Base-by-base conservation (phyloP, 1,140 invertebrate species). In the Drosophila leontia region DNA sequence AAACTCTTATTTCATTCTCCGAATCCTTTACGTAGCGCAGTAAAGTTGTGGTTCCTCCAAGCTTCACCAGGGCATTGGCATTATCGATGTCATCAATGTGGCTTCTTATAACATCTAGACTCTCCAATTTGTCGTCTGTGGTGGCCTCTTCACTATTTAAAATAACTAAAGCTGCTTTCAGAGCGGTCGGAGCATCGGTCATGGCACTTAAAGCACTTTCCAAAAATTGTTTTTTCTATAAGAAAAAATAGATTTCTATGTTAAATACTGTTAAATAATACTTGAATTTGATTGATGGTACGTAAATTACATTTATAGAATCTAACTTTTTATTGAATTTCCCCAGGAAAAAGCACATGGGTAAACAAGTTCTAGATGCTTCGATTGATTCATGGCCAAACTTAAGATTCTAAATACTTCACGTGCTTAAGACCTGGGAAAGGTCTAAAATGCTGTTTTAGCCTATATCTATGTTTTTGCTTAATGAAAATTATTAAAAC, bases 11-110 rank as follows among this genome's bases (percentile, higher is more conserved):
- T 9, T 74, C 69, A 5, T 0, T 23, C 12, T 83, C 53, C 3
- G 60, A 47, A 47, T 55, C 23, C 23, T 39, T 48, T 19, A 88
- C 57, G 9, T 57, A 83, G 9, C 61, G 65, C 7, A 74, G 62
- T 26, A 86, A 7, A 0, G 53, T 41, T 13, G 23, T 29, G 8
- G 61, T 65, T n/a, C 80, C 84, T 13, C 84, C 83, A 3, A 69
- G 29, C 53, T 86, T 86, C 0, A 88, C 84, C 53, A 86, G 63
- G 0, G 84, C 62, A 19, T 83, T 86, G 7, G 83, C 83, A 42
- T 69, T 34, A 44, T 86, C 83, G 9, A 86, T 80, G 34, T 86
- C 84, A 48, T 80, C 80, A 29, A 86, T 86, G 39, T 88, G 75
- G 42, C 78, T 78, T n/a, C 84, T 65, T 11, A 86, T 80, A 34